Evolutionary conservation across 2,888 invertebrate species (phyloP), one percentile per base, ranked within the genome.

Genomic region (Ypsolopha sequella): DNA sequence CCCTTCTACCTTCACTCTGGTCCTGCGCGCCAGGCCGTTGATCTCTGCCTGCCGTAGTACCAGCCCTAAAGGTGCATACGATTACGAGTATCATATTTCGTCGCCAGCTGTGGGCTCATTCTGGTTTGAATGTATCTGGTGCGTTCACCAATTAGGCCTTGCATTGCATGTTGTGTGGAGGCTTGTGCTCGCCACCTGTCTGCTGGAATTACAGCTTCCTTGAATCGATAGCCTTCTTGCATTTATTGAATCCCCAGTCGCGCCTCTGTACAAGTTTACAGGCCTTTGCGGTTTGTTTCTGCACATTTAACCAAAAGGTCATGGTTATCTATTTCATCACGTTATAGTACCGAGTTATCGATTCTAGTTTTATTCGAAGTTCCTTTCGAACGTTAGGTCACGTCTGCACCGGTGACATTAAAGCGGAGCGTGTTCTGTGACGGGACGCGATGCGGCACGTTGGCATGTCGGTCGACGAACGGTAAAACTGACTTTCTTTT

Each of bases 401-500:
- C 33, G 10, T 45, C n/a, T 24, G 13, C 24, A 45, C n/a, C 47
- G 14, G 47, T 36, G 47, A 14, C 47, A 47, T 36, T 14, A 14
- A 14, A 36, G 36, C 36, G 13, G 24, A 24, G 24, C 24, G 24
- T 24, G 24, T 24, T 24, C 24, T 3, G 24, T 24, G 24, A 24
- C 24, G 24, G 24, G 24, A 24, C 48, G 48, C 33, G 33, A 41
- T 33, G 48, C 39, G 81, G 72, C 53, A 49, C 51, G 44, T 51
- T 48, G 52, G 64, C 76, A 77, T 80, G 73, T 80, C 74, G 84
- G 82, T 80, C 84, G 77, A 62, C 66, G 73, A 80, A 84, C 84
- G 84, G 84, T 77, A 77, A 60, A 63, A 60, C 51, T 45, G 68
- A 79, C 80, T 81, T 84, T 81, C 80, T 82, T 84, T 81, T 80